phyloP scores from a whole-genome alignment of 1,140 invertebrate species.

The Zaprionus vittiger region DNA sequence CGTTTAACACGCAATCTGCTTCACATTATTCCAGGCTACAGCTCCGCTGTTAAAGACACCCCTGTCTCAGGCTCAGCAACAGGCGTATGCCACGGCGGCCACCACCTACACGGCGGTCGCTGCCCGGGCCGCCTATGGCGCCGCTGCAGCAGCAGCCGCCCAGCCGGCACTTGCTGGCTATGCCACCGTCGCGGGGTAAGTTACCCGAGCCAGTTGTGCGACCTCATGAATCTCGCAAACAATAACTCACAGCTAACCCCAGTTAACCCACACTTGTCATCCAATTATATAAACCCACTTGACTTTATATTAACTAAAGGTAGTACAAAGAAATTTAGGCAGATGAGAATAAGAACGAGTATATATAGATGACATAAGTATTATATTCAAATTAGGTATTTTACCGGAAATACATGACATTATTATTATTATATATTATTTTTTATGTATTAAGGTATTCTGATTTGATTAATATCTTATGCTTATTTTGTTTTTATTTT shows the following conservation, averaged over 20 bases:
- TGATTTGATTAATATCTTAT: neutral
- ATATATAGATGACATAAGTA: neutral
- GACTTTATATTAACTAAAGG: slow-evolving; percentile 9
- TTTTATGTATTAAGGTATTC: neutral
- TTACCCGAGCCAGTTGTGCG: slow-evolving; percentile 21
- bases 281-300: neutral
- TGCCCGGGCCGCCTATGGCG: slow-evolving; percentile 91
- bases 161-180: slow-evolving; percentile 90
- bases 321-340: neutral
- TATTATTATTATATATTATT: slow-evolving; percentile 6
- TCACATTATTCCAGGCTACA: slow-evolving; percentile 87
- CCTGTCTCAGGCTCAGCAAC: slow-evolving; percentile 87
- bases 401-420: neutral
- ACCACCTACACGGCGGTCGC: slow-evolving; percentile 93
- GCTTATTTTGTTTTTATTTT: neutral
- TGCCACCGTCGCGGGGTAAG: slow-evolving; percentile 85
- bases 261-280: neutral
- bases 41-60: slow-evolving; percentile 89
- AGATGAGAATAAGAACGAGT: neutral
- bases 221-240: neutral
- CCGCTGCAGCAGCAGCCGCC: slow-evolving; percentile 92
- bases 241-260: slow-evolving; percentile 9
- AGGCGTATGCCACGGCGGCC: slow-evolving; percentile 88
- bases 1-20: slow-evolving; percentile 84
- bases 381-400: neutral